Evolutionary conservation across 2,113 vertebrate species (phyloP), one percentile per base, ranked within the genome.

Genomic region (Zosterops hypoxanthus): DNA sequence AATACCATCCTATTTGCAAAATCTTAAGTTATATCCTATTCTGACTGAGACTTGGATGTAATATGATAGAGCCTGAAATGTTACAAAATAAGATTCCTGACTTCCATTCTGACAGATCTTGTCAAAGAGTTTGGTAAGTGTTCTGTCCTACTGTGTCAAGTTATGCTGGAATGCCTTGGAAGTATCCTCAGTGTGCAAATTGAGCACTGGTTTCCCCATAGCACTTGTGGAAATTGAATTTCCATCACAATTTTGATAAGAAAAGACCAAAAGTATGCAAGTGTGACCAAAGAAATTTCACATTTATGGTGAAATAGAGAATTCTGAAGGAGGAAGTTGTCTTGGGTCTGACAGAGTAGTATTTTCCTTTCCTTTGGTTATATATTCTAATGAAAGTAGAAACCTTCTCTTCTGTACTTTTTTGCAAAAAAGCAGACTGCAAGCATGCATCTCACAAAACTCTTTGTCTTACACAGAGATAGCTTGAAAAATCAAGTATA

Each of bases 171-270:
- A 64, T 22, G 23, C 15, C 46, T 36, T 68, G 23, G 17, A 92
- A 80, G 28, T 33, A 61, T 18, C 5, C 29, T 6, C 1, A 0
- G 22, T 46, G 33, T 49, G 49, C 26, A 91, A 47, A 71, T 0
- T 68, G 28, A 66, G 14, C 21, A 46, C 12, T 49, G 11, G 52
- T 41, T 89, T 82, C 23, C 14, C 16, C 25, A 18, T 2, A 41
- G 42, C 34, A 79, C 34, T 46, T 44, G 36, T 20, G 78, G 17
- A 71, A 90, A 69, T 36, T 44, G 53, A 76, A 92, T 50, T 77
- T 14, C 12, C 44, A 46, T n/a, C 19, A 42, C 29, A 36, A 21
- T 65, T 82, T 82, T 86, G 31, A 21, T 61, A 26, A 60, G 70
- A 42, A 71, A 86, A 92, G 24, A 82, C 6, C 7, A 60, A 87